phyloP scores from a whole-genome alignment of 2,113 vertebrate species.

The Chamaetylas fuelleborni region DNA sequence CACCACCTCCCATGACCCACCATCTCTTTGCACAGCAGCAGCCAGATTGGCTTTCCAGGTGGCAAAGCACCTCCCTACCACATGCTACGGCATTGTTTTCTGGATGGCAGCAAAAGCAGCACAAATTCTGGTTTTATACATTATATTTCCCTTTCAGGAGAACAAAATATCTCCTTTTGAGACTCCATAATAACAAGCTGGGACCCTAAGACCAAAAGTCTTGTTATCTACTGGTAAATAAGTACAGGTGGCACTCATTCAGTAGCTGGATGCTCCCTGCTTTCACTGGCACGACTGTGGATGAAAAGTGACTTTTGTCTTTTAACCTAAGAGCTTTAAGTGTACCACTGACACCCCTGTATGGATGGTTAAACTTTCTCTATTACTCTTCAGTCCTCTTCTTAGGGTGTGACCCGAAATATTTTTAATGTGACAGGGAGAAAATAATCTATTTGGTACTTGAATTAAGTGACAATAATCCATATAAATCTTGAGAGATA shows the following conservation, averaged over 20 bases:
- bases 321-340: background rate
- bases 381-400: background rate
- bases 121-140: background rate
- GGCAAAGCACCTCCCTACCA: background rate
- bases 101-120: background rate
- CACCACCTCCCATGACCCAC: fast-evolving
- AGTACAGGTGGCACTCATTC: background rate
- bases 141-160: background rate
- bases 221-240: background rate
- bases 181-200: fast-evolving
- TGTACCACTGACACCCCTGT: background rate
- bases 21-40: background rate
- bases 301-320: background rate
- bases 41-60: background rate
- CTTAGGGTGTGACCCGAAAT: background rate
- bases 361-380: background rate
- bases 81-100: background rate
- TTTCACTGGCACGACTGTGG: background rate
- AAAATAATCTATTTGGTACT: background rate
- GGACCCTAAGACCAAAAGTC: background rate
- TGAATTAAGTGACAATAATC: background rate
- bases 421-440: background rate
- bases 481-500: background rate
- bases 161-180: background rate
- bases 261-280: background rate